Evolutionary conservation across 2,888 invertebrate species (phyloP), one percentile per base, ranked within the genome.

Genomic region (Ophioninae sp.): DNA sequence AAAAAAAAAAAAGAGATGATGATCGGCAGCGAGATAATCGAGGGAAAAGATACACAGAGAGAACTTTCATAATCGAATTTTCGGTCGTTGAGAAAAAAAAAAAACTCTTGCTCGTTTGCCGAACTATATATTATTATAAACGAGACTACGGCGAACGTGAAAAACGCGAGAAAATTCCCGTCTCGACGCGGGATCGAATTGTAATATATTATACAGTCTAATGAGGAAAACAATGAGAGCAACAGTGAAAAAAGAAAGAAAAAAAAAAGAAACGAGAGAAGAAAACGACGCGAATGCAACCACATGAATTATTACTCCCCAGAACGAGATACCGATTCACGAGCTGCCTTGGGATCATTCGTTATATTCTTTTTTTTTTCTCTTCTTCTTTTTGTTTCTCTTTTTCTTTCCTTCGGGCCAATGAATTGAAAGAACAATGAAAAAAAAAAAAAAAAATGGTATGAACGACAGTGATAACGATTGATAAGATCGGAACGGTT

Each of bases 171-270:
- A 39, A 20, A 39, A 67, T 64, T 64, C 79, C 79, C 76, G 71
- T 68, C 76, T 67, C 37, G 41, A 56, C 6, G 22, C 79, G 84
- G 79, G 67, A 79, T 76, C 79, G 79, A 85, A 86, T 86, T 86
- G 86, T 85, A 85, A 86, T 86, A 86, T 86, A 86, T 83, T 86
- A 86, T 85, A 86, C 85, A 86, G 86, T 85, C 82, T 71, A 79
- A 81, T 75, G 44, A 85, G 79, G 76, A 78, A 72, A 78, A n/a
- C n/a, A 59, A 30, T 30, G 71, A 75, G 64, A 79, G 20, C 20
- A 63, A 63, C 20, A 74, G 74, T 77, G 68, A 20, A 59, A n/a
- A 61, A 63, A n/a, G 23, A 63, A 8, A 30, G 56, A 64, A n/a
- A 68, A 51, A 72, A 39, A 22, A 64, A 56, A 22, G 10, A 76